A percentile compares a stretch with the other conserved stretches of the same genome.
phyloP scores from a whole-genome alignment of 2,888 invertebrate species.

The Thymelicus sylvestris region DNA sequence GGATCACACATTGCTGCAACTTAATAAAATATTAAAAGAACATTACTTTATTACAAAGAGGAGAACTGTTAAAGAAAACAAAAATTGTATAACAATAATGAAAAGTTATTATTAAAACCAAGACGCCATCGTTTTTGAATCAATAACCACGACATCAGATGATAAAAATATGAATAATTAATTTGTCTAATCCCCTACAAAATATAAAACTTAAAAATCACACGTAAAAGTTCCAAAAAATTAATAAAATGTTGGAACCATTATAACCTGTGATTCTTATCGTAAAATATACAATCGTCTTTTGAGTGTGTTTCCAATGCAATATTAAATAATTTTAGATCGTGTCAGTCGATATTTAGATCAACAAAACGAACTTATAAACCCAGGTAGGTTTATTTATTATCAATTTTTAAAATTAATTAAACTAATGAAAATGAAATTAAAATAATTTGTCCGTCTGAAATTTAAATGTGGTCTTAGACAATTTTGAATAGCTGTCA shows the following conservation, averaged over 20 bases:
- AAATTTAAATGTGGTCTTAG: background rate
- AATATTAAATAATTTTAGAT: too few species aligned
- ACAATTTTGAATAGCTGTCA: background rate
- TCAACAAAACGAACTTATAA: background rate
- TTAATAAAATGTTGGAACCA: background rate
- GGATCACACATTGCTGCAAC: too few species aligned
- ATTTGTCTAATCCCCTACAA: too few species aligned
- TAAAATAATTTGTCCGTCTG: background rate
- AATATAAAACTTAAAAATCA: too few species aligned
- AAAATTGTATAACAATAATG: slow-evolving; percentile 1
- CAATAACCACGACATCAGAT: too few species aligned
- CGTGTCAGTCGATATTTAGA: background rate
- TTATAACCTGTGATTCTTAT: background rate
- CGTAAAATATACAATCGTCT: background rate
- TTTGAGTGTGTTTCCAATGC: background rate
- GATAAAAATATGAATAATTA: too few species aligned
- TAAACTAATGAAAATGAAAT: background rate
- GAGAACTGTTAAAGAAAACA: too few species aligned
- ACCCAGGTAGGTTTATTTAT: background rate
- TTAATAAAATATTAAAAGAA: too few species aligned
- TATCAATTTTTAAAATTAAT: background rate
- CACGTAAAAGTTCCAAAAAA: background rate
- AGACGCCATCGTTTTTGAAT: background rate
- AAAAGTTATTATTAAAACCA: background rate
- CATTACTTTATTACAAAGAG: too few species aligned